These are phyloP conservation scores for Phocoena sinus DNA, from an alignment of 2,113 vertebrate species.

Conservation along the genomic window DNA sequence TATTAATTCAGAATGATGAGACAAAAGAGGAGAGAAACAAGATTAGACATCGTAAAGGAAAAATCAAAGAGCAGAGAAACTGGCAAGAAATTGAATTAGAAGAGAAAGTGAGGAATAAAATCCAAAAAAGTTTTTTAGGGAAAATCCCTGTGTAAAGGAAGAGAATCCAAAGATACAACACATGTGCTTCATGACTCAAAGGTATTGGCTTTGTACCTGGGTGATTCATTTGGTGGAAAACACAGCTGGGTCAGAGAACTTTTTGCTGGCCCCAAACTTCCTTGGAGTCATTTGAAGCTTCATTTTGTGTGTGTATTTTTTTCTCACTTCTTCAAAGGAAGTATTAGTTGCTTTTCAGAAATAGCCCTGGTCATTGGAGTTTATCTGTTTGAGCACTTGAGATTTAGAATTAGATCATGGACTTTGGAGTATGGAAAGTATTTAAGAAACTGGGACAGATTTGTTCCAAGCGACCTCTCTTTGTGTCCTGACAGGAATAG, in stretches of 20 bases:
- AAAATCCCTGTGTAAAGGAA: constrained; percentile 15
- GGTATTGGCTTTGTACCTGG: constrained; percentile 9
- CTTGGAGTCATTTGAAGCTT: constrained; percentile 28
- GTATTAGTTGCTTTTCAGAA: constrained; percentile 22
- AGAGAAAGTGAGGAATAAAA: constrained; percentile 31
- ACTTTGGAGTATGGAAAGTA: not conserved
- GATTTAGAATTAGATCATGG: constrained; percentile 28
- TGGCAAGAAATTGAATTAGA: not conserved
- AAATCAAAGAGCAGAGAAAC: constrained; percentile 17
- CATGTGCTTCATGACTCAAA: constrained; percentile 44
- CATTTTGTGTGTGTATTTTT: not conserved
- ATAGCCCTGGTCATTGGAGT: not conserved
- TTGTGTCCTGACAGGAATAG: not conserved
- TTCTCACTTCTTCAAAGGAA: constrained; percentile 27
- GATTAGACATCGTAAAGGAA: not conserved
- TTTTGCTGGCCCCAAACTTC: not conserved
- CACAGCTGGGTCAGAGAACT: constrained; percentile 12
- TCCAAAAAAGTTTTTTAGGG: constrained; percentile 28
- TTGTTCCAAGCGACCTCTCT: not conserved
- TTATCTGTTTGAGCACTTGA: not conserved
- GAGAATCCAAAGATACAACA: not conserved
- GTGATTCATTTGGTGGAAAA: constrained; percentile 59
- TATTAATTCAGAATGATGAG: not conserved
- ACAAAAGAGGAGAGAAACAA: not conserved
- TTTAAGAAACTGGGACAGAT: not conserved